phyloP scores from a whole-genome alignment of 1,140 invertebrate species.

The Leguminivora glycinivorella region DNA sequence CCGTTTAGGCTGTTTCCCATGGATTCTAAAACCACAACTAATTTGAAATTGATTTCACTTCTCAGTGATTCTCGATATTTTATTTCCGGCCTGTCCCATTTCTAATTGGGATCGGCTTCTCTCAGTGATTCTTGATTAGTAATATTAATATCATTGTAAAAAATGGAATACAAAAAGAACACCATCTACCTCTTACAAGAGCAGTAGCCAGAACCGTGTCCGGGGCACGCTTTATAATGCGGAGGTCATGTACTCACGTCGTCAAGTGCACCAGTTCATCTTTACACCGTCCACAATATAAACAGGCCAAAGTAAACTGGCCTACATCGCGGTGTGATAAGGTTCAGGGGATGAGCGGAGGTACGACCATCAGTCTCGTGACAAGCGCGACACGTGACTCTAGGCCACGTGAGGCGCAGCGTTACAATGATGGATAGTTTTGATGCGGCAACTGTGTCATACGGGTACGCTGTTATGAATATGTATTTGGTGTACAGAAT shows the following conservation, averaged over 20 bases:
- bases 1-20: too few relatives aligned
- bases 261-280: constrained; percentile 35
- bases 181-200: not conserved
- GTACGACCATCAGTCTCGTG: constrained; percentile 29
- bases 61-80: too few relatives aligned
- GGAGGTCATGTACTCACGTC: constrained; percentile 45
- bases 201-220: constrained; percentile 12
- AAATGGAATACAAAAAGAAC: too few relatives aligned
- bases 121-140: too few relatives aligned
- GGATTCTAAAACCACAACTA: too few relatives aligned
- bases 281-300: constrained; percentile 22
- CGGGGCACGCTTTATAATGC: constrained; percentile 33
- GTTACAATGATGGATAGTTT: constrained; percentile 31
- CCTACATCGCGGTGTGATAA: not conserved
- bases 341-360: not conserved
- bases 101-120: too few relatives aligned
- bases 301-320: not conserved
- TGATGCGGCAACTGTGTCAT: constrained; percentile 13
- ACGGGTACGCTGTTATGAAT: not conserved
- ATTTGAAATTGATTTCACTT: too few relatives aligned
- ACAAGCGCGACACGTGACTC: constrained; percentile 33
- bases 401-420: constrained; percentile 4
- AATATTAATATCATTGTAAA: too few relatives aligned
- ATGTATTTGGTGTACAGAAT: too few relatives aligned
- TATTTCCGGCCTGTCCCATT: too few relatives aligned